Conservation (phyloP, 2,113 vertebrate species). For the Okapia johnstoni region DNA sequence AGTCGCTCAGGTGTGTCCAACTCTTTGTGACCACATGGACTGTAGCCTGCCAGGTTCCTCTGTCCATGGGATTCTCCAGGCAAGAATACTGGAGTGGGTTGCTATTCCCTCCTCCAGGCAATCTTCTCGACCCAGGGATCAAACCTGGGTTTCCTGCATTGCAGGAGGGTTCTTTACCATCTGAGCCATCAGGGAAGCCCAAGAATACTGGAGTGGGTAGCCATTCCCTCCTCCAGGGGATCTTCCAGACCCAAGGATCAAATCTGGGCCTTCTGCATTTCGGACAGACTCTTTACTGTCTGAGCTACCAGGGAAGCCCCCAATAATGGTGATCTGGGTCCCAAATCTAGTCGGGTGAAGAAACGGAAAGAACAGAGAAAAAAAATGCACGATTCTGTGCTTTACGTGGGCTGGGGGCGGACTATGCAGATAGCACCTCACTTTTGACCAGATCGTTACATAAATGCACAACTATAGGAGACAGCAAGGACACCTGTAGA, state of each 20-base stretch:
- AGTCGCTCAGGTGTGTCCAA: background rate
- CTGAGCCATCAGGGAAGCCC: too few relatives aligned
- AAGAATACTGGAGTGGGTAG: background rate
- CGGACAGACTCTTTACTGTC: background rate
- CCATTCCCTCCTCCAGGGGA: background rate
- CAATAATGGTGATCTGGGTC: background rate
- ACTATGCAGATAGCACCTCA: fast-evolving
- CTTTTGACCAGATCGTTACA: background rate
- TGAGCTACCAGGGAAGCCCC: background rate
- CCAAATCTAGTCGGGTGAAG: fast-evolving
- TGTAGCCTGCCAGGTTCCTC: background rate
- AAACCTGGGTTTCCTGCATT: too few relatives aligned
- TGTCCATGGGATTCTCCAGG: background rate
- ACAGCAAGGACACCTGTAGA: fast-evolving
- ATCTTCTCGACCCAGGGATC: too few relatives aligned
- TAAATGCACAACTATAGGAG: background rate
- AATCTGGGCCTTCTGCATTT: background rate
- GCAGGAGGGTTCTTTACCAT: too few relatives aligned
- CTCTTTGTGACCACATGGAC: background rate
- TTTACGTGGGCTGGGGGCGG: fast-evolving
- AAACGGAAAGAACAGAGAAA: fast-evolving
- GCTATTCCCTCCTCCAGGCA: too few relatives aligned
- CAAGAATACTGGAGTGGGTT: background rate
- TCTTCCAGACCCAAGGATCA: background rate
- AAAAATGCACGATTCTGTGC: fast-evolving